A percentile compares a stretch with the other conserved stretches of the same genome.
Conservation (phyloP, 2,113 vertebrate genomes). For the Leptocoma aspasia region DNA sequence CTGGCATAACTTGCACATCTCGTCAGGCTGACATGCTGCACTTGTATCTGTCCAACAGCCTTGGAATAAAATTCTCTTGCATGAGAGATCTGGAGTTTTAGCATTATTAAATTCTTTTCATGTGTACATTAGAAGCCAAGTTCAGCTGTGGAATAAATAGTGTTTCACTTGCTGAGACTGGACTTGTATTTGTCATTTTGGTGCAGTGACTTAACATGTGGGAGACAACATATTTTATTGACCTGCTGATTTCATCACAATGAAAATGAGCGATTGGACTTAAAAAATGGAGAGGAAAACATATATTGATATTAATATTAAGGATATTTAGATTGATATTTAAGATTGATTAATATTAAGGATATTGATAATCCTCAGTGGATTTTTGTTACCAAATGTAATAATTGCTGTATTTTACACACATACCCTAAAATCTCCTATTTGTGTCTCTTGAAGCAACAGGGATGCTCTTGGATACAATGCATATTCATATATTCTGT, state of each 20-base stretch:
- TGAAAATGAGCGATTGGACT: neutral
- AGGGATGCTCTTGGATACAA: neutral
- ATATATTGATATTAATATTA: too few species aligned
- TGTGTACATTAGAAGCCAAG: neutral
- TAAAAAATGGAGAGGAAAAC: neutral
- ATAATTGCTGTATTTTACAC: neutral
- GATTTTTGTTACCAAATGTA: neutral
- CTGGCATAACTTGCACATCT: slow-evolving; percentile 15
- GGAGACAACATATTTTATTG: neutral
- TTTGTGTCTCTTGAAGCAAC: neutral
- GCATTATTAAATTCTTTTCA: neutral
- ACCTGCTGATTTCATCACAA: neutral
- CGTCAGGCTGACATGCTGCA: neutral
- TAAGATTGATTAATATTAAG: too few species aligned
- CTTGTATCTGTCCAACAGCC: slow-evolving; percentile 8
- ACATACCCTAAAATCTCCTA: neutral
- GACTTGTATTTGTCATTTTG: neutral
- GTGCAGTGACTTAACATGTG: neutral
- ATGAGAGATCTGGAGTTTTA: neutral
- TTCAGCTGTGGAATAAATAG: neutral
- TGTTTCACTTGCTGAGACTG: neutral
- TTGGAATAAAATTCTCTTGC: neutral
- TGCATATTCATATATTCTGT: neutral
- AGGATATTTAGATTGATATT: too few species aligned
- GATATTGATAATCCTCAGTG: neutral